A percentile compares a stretch with the other conserved stretches of the same genome.
Conservation (phyloP, 2,797 vertebrate species). For the Anguilla anguilla region DNA sequence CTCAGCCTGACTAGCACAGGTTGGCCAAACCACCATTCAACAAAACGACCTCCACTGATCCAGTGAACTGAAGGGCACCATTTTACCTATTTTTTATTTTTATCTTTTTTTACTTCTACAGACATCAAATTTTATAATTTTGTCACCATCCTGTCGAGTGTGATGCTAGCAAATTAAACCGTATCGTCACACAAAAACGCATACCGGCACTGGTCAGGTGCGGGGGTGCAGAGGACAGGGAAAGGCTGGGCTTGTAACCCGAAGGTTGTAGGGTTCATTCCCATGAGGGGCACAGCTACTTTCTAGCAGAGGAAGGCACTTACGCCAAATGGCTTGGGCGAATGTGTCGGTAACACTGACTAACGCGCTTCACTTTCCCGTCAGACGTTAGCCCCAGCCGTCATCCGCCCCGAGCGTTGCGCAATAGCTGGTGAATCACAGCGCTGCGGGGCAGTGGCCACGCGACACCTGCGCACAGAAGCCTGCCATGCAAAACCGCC, state of each 20-base stretch:
- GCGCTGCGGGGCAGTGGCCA: neutral
- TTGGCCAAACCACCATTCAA: neutral
- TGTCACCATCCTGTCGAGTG: no score
- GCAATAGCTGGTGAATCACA: neutral
- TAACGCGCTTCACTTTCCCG: neutral
- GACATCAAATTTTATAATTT: no score
- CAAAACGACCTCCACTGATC: neutral
- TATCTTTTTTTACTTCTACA: no score
- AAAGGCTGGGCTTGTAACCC: neutral
- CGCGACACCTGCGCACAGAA: conserved; percentile 29
- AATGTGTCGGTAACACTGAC: neutral
- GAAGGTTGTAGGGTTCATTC: neutral
- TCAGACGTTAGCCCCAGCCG: neutral
- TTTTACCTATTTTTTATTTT: no score
- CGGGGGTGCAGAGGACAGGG: no score
- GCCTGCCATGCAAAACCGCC: neutral
- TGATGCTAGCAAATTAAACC: neutral
- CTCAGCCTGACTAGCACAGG: neutral
- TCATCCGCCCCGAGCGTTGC: neutral
- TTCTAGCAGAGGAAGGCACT: neutral
- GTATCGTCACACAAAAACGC: neutral
- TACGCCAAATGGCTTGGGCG: neutral
- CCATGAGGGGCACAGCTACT: neutral
- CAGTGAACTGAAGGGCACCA: no score
- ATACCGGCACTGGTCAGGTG: no score